phyloP scores from a whole-genome alignment of 2,113 vertebrate species.

The Anarhynchus alexandrinus region DNA sequence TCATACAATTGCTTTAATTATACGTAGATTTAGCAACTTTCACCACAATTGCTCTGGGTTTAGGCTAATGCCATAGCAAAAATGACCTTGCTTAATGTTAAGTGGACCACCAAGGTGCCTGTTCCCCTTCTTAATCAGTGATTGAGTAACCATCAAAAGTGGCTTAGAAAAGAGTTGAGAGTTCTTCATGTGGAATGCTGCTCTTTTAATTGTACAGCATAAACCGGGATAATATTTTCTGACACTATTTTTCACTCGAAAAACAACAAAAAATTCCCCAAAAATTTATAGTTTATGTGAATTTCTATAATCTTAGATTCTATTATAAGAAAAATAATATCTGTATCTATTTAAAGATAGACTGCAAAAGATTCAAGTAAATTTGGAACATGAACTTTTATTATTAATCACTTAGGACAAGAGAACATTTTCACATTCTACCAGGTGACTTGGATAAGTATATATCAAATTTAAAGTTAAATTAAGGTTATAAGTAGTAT shows the following conservation, averaged over 20 bases:
- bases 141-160: not conserved
- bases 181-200: not conserved
- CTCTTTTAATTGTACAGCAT: not conserved
- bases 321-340: not conserved
- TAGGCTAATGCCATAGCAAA: not conserved
- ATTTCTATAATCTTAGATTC: not conserved
- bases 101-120: not conserved
- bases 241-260: not conserved
- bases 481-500: not conserved
- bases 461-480: not conserved
- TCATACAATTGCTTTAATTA: not conserved
- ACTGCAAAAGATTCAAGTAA: not conserved
- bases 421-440: not conserved
- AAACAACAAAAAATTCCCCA: fast-evolving
- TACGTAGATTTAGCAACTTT: not conserved
- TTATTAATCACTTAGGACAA: not conserved
- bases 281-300: not conserved
- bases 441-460: not conserved
- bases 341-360: not conserved
- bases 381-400: not conserved
- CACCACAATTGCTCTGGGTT: not conserved
- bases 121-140: not conserved
- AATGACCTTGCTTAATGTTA: not conserved
- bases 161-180: not conserved
- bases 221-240: not conserved